phyloP scores from a whole-genome alignment of 1,140 invertebrate species.

The Nasonia giraulti region DNA sequence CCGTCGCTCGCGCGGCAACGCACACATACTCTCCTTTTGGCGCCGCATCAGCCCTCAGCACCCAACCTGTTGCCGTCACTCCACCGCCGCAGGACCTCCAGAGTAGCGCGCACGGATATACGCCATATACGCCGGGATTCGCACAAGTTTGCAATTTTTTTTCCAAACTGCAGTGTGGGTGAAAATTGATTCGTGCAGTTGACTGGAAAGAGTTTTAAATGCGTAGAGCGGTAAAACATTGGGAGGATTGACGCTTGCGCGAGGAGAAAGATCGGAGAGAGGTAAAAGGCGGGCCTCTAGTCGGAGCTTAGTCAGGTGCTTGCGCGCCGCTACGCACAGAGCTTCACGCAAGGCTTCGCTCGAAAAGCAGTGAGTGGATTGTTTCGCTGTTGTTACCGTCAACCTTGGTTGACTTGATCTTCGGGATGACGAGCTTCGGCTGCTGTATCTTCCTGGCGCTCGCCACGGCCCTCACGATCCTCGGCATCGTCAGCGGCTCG shows the following conservation, averaged over 20 bases:
- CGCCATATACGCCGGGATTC: neutral
- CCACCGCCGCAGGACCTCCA: too few species aligned
- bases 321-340: neutral
- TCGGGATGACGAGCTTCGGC: neutral
- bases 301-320: conserved; percentile 7
- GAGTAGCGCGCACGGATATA: too few species aligned
- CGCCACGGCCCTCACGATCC: neutral
- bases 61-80: neutral
- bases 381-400: too few species aligned
- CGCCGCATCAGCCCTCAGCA: neutral
- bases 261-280: conserved; percentile 1
- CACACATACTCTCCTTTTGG: neutral
- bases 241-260: conserved; percentile 12
- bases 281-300: neutral
- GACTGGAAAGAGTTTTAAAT: neutral
- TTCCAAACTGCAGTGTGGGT: neutral
- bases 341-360: neutral
- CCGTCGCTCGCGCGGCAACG: neutral
- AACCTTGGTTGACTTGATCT: neutral
- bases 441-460: neutral
- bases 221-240: neutral
- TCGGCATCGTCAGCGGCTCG: neutral
- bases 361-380: neutral
- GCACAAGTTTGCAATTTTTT: neutral
- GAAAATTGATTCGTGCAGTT: neutral